Conservation (phyloP, 2,113 vertebrate species). For the Isichthys henryi region DNA sequence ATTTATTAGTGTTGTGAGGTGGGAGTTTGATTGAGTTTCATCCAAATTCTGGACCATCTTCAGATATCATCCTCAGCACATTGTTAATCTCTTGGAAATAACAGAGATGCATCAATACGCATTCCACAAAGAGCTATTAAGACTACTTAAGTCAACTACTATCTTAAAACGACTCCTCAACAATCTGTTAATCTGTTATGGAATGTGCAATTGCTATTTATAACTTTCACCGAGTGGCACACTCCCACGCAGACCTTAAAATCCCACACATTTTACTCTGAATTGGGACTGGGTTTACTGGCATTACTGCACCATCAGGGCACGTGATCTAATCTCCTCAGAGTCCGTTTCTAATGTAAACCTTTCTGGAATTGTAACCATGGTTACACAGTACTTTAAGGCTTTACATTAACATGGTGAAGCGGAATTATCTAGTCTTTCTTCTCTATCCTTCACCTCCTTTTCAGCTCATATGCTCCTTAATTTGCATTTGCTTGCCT, state of each 20-base stretch:
- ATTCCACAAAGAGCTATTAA: conserved; percentile 4
- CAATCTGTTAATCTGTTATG: not conserved
- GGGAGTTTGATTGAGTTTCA: not conserved
- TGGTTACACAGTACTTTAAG: conserved; percentile 4
- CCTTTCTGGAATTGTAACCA: not conserved
- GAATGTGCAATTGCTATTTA: conserved; percentile 2
- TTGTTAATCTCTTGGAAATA: conserved; percentile 3
- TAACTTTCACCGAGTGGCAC: not conserved
- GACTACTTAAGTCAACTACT: conserved; percentile 4
- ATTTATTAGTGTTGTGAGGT: not conserved
- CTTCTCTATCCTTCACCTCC: not conserved
- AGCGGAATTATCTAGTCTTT: not conserved
- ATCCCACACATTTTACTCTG: conserved; percentile 1
- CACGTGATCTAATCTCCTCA: not conserved
- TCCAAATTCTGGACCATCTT: not conserved
- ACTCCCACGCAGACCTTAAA: not conserved
- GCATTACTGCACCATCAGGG: not conserved
- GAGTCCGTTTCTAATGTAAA: not conserved
- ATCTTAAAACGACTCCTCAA: not conserved
- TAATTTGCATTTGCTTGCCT: not conserved
- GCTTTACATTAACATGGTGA: not conserved
- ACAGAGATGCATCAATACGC: not conserved
- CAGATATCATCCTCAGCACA: not conserved
- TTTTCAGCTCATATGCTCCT: not conserved
- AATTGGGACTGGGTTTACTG: not conserved